phyloP scores from a whole-genome alignment of 2,113 vertebrate species.

The Pomatostomus ruficeps region DNA sequence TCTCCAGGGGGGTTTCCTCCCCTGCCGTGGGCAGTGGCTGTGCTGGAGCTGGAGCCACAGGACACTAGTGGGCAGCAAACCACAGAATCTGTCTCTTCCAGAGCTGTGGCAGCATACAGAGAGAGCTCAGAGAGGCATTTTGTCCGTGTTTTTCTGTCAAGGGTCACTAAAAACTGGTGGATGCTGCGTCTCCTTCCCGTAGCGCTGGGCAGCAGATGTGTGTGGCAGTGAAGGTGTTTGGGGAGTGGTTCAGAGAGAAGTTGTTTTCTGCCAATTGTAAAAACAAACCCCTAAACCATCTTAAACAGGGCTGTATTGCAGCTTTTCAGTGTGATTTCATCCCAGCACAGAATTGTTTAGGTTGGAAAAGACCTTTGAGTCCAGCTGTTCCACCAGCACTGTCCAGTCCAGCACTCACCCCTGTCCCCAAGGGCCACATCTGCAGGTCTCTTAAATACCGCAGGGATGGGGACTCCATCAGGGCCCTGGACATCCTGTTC shows the following conservation, averaged over 20 bases:
- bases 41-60: neutral
- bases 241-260: neutral
- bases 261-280: neutral
- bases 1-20: neutral
- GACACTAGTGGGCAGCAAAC: constrained; percentile 81
- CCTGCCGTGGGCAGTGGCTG: neutral
- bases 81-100: constrained; percentile 11
- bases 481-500: neutral
- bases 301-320: neutral
- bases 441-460: neutral
- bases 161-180: neutral
- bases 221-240: neutral
- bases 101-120: neutral
- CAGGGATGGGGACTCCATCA: neutral
- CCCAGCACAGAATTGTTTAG: neutral
- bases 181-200: rapidly evolving
- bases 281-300: neutral
- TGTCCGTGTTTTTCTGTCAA: rapidly evolving
- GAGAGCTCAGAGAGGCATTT: neutral
- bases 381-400: neutral
- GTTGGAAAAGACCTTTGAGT: neutral
- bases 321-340: neutral
- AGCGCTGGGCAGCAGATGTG: rapidly evolving
- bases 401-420: neutral
- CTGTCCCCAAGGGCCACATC: neutral